Base-by-base conservation (phyloP, 1,140 invertebrate species). In the Homalodisca vitripennis region DNA sequence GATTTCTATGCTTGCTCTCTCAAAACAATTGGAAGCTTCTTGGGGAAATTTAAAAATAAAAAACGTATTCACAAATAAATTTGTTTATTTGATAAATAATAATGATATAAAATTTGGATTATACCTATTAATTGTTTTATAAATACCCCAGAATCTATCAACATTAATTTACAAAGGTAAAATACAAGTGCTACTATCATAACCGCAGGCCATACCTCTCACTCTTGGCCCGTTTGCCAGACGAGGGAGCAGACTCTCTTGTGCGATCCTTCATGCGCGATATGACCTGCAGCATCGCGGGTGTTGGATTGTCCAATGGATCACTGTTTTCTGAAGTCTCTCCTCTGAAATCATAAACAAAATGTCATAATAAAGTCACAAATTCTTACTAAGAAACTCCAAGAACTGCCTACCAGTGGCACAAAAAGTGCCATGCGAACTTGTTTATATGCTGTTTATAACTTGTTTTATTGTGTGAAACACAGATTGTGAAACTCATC, bases 281-380 rank as follows among this genome's bases (percentile, higher is more conserved):
- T 69, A 83, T 74, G 27, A 84, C 77, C n/a, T 78, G 74, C 10
- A 84, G 71, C 83, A 85, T 85, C 0, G 82, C 83, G 27, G 83
- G 83, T 1, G 83, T 85, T 13, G 83, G 83, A 71, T 75, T 74
- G 26, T 74, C 67, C 64, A 63, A 24, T 26, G 55, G n/a, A n/a
- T n/a, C n/a, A n/a, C n/a, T n/a, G n/a, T n/a, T 51, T 32, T 67
- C 32, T 34, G 22, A 26, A 32, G 69, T 62, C 20, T 60, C 10
- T 17, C 2, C 29, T 62, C 17, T 26, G 22, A 32, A 68, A 27
- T n/a, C 31, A n/a, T 30, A 22, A 2, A 20, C 20, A 31, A 14
- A 13, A 26, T 62, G n/a, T 31, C 22, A 62, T 67, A 6, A 62
- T 22, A n/a, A n/a, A n/a, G n/a, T n/a, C n/a, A n/a, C n/a, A 67